Base-by-base conservation (phyloP, 1,140 invertebrate species). In the Diplogasteroides magnus region DNA sequence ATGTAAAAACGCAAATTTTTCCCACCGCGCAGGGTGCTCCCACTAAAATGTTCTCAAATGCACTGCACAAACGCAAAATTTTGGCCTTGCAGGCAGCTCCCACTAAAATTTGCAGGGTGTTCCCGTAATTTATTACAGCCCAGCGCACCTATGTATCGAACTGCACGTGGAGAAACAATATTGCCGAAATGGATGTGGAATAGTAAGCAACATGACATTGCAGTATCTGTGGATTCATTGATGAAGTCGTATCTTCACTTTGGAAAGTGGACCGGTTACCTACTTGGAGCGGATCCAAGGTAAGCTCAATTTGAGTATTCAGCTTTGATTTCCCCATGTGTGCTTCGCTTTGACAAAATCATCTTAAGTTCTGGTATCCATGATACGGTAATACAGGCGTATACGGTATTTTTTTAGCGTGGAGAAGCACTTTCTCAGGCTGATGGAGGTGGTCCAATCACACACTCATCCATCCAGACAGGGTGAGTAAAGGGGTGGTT, bases 391-490 rank as follows among this genome's bases (percentile, higher is more conserved):
- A 56, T 14, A 56, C 13, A 56, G 23, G 13, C 48, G 23, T 56
- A 56, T 14, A 56, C 13, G 23, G 13, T 23, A 23, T 23, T 56
- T 56, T 60, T 60, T 23, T 25, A 65, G 31, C n/a, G 31, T 31
- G 23, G 31, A 65, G 37, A 31, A 28, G 3, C 37, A 56, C 19
- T 31, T 65, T 2, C 13, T n/a, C 32, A 28, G 64, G 14, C 64
- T 65, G 31, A 32, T 65, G 31, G 15, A 6, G 31, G 31, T 31
- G 23, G n/a, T 65, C 31, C 29, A 65, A 25, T 31, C 64, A 3
- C 48, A 37, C 37, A n/a, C 48, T 3, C 64, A 65, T 27, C 64
- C 64, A 14, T 56, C 31, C 2, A 65, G 48, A 25, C n/a, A 19
- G 31, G 64, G 29, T 23, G 37, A 48, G 31, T 56, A 65, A 31